A percentile compares a stretch with the other conserved stretches of the same genome.
Evolutionary conservation across 1,140 invertebrate genomes (phyloP).

Genomic region (Odontomachus brunneus): DNA sequence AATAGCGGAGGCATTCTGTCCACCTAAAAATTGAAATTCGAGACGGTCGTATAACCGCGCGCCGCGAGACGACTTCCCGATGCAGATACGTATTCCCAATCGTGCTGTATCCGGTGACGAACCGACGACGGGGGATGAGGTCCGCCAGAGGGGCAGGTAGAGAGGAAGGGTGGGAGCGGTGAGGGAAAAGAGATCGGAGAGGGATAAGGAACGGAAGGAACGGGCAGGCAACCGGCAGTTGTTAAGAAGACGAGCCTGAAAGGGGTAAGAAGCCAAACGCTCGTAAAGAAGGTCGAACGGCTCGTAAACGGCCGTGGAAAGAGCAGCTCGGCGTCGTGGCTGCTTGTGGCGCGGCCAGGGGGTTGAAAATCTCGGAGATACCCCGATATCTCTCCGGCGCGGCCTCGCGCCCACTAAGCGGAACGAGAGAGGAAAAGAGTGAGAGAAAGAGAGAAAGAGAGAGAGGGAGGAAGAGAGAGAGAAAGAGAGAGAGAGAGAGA

Average conservation of each 20-base stretch:
- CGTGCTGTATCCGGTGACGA: conserved; percentile 25
- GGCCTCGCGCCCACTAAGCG: not conserved
- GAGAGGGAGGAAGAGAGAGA: too few species aligned
- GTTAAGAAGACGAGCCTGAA: conserved; percentile 69
- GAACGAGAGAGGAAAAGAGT: too few species aligned
- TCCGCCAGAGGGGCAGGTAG: not conserved
- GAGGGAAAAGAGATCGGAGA: not conserved
- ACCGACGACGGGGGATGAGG: not conserved
- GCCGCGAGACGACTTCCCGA: conserved; percentile 28
- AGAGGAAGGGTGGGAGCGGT: not conserved
- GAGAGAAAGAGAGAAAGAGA: too few species aligned
- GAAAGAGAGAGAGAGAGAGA: too few species aligned
- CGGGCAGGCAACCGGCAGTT: conserved; percentile 69
- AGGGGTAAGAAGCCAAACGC: conserved; percentile 75
- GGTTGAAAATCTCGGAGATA: conserved; percentile 55
- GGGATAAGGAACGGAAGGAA: conserved; percentile 7
- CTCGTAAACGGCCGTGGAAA: conserved; percentile 76
- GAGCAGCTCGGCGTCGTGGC: conserved; percentile 18
- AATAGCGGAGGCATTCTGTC: conserved; percentile 32
- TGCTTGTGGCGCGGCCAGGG: conserved; percentile 18
- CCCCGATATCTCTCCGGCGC: conserved; percentile 3
- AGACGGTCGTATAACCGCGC: conserved; percentile 28
- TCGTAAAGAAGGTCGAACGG: conserved; percentile 81
- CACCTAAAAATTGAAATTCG: conserved; percentile 63
- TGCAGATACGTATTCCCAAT: conserved; percentile 45